Evolutionary conservation across 2,113 vertebrate genomes (phyloP), one percentile per base, ranked within the genome.

Genomic region (Gymnocephalus cernua): DNA sequence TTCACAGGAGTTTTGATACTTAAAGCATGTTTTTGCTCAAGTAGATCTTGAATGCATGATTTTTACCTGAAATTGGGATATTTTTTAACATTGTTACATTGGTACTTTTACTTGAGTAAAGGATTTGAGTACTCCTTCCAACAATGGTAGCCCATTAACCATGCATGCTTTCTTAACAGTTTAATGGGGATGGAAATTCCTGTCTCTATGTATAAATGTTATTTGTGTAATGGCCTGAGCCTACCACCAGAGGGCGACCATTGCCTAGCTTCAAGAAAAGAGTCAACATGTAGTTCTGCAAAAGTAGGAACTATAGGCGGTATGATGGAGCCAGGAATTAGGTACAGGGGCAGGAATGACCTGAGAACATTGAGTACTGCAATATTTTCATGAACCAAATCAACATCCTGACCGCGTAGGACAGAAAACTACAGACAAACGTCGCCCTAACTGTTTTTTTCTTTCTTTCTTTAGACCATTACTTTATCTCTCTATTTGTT

Each of bases 231-330:
- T 74, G 7, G 74, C 16, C 18, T 0, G 8, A 50, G 5, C 0
- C 5, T 19, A 56, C 90, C 92, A 80, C 75, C 45, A 85, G 91
- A 85, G 56, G 85, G 77, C 27, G 18, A 41, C 75, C 64, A 29
- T 35, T 41, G 35, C 35, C 13, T 38, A 56, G 50, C 15, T 41
- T 56, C 6, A 54, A 53, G 41, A 71, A 32, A 69, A 38, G 14
- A 29, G 29, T 50, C 18, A 57, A 29, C 50, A n/a, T 69, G 41
- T 29, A n/a, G 23, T 21, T 74, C 58, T 72, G 25, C 38, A 47
- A 61, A 67, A 67, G 18, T 58, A 50, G 21, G 4, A 47, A 38
- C 51, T 69, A 21, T 61, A 47, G 27, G 72, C 58, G 59, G 27
- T 50, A 19, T 63, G 47, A 56, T 64, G 51, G 57, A 58, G 58